Evolutionary conservation across 2,888 invertebrate species (phyloP), one percentile per base, ranked within the genome.

Genomic region (Himalopsyche anomala): DNA sequence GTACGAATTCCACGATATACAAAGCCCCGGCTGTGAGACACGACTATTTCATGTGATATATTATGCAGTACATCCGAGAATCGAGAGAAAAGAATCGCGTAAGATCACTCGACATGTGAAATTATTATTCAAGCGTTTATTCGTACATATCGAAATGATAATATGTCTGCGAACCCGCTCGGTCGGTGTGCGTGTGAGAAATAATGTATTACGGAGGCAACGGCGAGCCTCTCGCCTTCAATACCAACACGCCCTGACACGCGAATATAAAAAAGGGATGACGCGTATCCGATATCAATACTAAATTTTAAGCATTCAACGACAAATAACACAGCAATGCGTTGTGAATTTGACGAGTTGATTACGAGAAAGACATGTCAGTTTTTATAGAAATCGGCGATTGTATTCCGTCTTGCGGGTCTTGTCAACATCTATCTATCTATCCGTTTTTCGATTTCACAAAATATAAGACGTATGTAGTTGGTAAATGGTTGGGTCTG

Each of bases 111-210:
- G 74, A 74, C 38, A 38, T 74, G 38, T 38, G 38, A 38, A 38
- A 74, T 74, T 74, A 74, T 74, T 74, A 74, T 74, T 74, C 74
- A 74, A 74, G 74, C 74, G 36, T 38, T 74, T 74, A 74, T 74
- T 74, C 74, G 74, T 74, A 74, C 74, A 74, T 74, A 74, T 74
- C 74, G 74, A 74, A 74, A 74, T 12, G 74, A 74, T 38, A 74
- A 74, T 74, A 74, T 74, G 74, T 12, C 36, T 74, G 74, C 5
- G 74, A n/a, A 74, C 74, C 74, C 74, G 74, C 15, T 74, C 74
- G 74, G 51, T 51, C 74, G 36, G 15, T 74, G 8, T 74, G 28
- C 74, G 74, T 74, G 74, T 28, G 74, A 74, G 38, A 69, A 74
- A 74, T 74, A 74, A 74, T 74, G 74, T 74, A 74, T 74, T 38